Conservation (phyloP, 2,797 vertebrate genomes). For the Enteromius paludinosus region DNA sequence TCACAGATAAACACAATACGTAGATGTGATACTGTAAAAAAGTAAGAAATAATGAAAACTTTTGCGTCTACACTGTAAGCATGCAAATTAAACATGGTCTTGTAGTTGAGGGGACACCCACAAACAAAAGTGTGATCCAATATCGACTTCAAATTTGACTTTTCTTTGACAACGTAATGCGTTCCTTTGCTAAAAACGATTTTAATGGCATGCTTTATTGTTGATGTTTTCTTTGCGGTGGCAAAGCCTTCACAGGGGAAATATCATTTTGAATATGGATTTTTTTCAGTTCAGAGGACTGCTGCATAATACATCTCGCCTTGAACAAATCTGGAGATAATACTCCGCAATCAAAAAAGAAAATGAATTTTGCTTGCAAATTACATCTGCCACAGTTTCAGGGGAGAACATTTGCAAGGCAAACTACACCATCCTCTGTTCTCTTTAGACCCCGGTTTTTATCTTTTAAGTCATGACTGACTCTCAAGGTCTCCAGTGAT, state of each 20-base stretch:
- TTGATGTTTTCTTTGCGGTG: background rate
- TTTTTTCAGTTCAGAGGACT: constrained; percentile 16
- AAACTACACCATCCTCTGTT: constrained; percentile 25
- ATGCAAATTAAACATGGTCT: background rate
- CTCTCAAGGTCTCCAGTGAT: constrained; percentile 36
- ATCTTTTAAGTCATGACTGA: constrained; percentile 22
- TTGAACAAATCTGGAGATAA: constrained; percentile 46
- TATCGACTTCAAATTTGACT: background rate
- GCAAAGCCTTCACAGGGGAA: constrained; percentile 1
- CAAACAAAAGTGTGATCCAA: background rate
- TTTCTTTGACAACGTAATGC: background rate
- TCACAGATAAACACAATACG: constrained; percentile 1
- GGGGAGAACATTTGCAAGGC: constrained; percentile 38
- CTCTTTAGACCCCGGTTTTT: constrained; percentile 4
- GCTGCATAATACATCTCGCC: constrained; percentile 35
- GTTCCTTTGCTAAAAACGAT: background rate
- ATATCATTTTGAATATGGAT: constrained; percentile 38
- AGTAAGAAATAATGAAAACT: background rate
- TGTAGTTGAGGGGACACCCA: background rate
- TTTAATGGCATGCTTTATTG: constrained; percentile 32
- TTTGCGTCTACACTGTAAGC: background rate
- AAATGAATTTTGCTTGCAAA: constrained; percentile 51
- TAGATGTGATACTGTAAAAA: background rate
- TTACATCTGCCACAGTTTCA: constrained; percentile 45
- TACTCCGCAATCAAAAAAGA: constrained; percentile 39